These are phyloP conservation scores for Rhynchonycteris naso DNA, from an alignment of 2,797 vertebrate genomes.

Conservation along the genomic window DNA sequence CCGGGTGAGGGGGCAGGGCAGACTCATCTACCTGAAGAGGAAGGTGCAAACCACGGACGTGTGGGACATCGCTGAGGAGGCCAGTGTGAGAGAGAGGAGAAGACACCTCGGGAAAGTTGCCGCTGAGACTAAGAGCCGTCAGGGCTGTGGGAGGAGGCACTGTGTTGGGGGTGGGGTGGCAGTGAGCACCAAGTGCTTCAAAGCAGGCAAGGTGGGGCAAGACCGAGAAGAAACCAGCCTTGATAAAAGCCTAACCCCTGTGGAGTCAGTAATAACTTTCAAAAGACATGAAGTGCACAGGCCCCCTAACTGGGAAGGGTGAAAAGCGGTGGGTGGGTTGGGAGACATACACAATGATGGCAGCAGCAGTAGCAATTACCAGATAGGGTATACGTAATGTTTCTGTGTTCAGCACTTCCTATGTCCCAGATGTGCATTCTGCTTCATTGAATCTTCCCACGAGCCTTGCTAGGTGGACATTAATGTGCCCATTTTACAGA, in stretches of 20 bases:
- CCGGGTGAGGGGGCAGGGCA: too few species aligned
- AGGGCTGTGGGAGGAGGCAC: neutral
- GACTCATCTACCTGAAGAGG: too few species aligned
- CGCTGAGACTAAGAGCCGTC: neutral
- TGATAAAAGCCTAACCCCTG: neutral
- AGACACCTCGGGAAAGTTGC: too few species aligned
- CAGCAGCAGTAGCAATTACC: too few species aligned
- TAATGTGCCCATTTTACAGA: neutral
- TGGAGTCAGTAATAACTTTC: neutral
- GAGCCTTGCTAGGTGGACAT: too few species aligned
- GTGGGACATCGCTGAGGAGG: neutral
- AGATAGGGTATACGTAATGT: accelerated
- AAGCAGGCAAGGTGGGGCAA: too few species aligned
- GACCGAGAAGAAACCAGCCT: neutral
- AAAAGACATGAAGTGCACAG: neutral
- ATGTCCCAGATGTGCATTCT: accelerated
- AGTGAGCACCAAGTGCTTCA: neutral
- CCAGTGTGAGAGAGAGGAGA: neutral
- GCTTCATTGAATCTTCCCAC: neutral
- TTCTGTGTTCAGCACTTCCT: neutral
- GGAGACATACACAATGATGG: accelerated
- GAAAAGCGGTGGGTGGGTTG: accelerated
- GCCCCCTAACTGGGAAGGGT: accelerated
- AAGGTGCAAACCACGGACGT: neutral
- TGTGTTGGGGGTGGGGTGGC: too few species aligned